Evolutionary conservation across 2,797 vertebrate species (phyloP), one percentile per base, ranked within the genome.

Genomic region (Platalea minor): DNA sequence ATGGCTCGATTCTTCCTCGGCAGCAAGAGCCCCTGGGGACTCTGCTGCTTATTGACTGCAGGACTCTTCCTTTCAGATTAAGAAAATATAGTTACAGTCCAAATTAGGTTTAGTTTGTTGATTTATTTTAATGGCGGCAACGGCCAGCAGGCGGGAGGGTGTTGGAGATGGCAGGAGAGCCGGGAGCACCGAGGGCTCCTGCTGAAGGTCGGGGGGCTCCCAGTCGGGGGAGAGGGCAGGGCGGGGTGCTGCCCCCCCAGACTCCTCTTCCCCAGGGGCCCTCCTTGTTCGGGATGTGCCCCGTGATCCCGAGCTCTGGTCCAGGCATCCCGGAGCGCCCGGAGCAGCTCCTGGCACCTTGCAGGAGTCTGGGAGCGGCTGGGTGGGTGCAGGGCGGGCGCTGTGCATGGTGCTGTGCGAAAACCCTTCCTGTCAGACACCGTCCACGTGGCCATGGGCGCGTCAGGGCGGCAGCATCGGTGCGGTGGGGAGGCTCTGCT

Each of bases 391-490:
- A 13, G 11, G 5, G n/a, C 1, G n/a, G 60, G 50, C 0, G 0
- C 63, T 2, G 6, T 7, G 43, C 35, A 41, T 0, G 5, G 14
- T 29, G 65, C 56, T 57, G 17, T 20, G 75, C 3, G 2, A 19
- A 53, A 72, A 33, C 35, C 19, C 43, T 10, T 54, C 33, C 13
- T 7, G 20, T 13, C 7, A 2, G 56, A 28, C 51, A 29, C 35
- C 0, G 4, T 2, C 48, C 4, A 0, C 0, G 4, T 0, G 0
- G 18, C 18, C 37, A 12, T 0, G 0, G 26, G 39, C 2, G 1
- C 37, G 15, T 23, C 1, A 6, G 56, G 43, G 21, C 73, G 75
- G 48, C 43, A 41, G 56, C 11, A 2, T 3, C 0, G 4, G 35
- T 18, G 24, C 33, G 10, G 64, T 2, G 4, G 37, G 25, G 31